Evolutionary conservation across 2,888 invertebrate genomes (phyloP), one percentile per base, ranked within the genome.

Genomic region (Hirtodrosophila trivittata): DNA sequence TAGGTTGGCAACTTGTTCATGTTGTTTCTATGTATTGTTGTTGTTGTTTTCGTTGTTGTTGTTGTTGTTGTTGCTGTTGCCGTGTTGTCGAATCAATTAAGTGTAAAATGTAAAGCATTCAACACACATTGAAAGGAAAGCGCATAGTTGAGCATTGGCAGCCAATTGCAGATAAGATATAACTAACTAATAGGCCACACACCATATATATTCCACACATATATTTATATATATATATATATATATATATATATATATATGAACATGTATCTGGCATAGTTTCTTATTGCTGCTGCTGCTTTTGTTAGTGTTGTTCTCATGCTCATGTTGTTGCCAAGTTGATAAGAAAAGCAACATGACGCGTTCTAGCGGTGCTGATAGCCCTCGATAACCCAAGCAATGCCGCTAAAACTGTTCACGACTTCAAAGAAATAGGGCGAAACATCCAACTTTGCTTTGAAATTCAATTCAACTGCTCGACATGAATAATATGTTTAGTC

Each of bases 261-360:
- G 28, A 43, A 49, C 18, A 21, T 26, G 9, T 64, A 18, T 41
- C 57, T 78, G 77, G 83, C 83, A 78, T 80, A 78, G 77, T 83
- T 77, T 58, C 13, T 58, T 39, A 30, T 32, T 38, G 25, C 14
- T 54, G 51, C 14, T 65, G 51, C 59, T 65, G 52, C 55, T 55
- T 57, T 51, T 57, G 58, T 55, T 65, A 45, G 51, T 46, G 63
- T 39, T 46, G 42, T 55, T 33, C 21, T 26, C 41, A 64, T 69
- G 72, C 64, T 64, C 59, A 28, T 66, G 66, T 71, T 78, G 84
- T 84, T 84, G 78, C 84, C 84, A 68, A 68, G 78, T 77, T 81
- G 84, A 84, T 84, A 82, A 78, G 73, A 43, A 25, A 7, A 41
- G 57, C 65, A 74, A 74, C 69, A 72, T 72, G 72, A 73, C 70